Evolutionary conservation across 2,888 invertebrate species (phyloP).

Genomic region (Eledona agricola): DNA sequence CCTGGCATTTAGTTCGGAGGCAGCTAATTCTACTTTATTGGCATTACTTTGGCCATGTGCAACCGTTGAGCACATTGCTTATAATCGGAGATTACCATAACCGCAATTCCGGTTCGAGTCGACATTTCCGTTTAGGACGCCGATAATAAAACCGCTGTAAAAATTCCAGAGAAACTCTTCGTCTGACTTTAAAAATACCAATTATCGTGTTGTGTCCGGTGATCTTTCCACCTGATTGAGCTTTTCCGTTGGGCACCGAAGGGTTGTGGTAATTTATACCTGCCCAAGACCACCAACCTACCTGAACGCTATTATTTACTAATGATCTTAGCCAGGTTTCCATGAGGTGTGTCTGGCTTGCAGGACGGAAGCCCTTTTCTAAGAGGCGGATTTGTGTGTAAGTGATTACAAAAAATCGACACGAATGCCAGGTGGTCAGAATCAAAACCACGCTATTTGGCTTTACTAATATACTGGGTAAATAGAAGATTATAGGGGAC

Average conservation of each 20-base stretch:
- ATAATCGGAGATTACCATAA: conserved; percentile 16
- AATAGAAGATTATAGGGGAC: too few species aligned
- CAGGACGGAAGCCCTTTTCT: conserved; percentile 6
- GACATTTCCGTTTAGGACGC: conserved; percentile 11
- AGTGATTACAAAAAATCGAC: conserved; percentile 3
- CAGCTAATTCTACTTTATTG: conserved; percentile 1
- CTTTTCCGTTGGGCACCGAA: conserved; percentile 9
- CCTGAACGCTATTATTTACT: conserved; percentile 18
- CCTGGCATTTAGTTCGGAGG: conserved; percentile 9
- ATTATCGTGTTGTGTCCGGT: conserved; percentile 26
- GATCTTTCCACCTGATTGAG: conserved; percentile 20
- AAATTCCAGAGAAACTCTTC: too few species aligned
- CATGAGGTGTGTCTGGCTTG: conserved; percentile 6
- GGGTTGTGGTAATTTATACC: conserved; percentile 13
- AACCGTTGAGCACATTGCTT: conserved; percentile 8
- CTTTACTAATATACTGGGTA: too few species aligned
- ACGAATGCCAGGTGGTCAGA: conserved; percentile 3
- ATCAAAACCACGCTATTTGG: too few species aligned
- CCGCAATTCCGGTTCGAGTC: conserved; percentile 11
- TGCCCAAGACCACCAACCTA: conserved; percentile 4
- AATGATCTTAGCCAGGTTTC: conserved; percentile 15
- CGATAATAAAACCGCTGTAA: conserved; percentile 8
- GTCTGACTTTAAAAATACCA: conserved; percentile 24
- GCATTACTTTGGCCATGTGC: conserved; percentile 12
- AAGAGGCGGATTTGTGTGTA: conserved; percentile 6